Evolutionary conservation across 2,113 vertebrate species (phyloP).

Genomic region (Psammodynastes pulverulentus): DNA sequence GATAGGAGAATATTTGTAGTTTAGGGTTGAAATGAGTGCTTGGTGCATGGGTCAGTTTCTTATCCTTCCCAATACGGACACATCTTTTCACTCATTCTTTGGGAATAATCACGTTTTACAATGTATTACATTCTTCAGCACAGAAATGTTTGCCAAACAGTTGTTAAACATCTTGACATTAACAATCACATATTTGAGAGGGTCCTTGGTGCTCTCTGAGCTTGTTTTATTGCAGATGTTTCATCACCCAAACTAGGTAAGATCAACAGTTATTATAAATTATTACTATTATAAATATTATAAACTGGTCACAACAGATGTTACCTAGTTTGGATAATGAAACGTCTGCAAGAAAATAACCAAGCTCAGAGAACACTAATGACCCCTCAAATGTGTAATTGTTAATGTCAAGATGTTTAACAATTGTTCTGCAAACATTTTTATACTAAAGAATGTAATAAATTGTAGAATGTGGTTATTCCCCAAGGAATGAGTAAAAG

Average conservation of each 20-base stretch:
- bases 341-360: background rate
- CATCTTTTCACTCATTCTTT: background rate
- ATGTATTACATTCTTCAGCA: background rate
- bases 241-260: background rate
- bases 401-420: background rate
- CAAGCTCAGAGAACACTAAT: too few species aligned
- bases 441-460: background rate
- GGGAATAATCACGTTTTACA: background rate
- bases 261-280: background rate
- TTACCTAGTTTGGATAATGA: background rate
- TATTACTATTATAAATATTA: background rate
- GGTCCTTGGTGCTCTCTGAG: background rate
- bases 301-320: background rate
- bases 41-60: background rate
- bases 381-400: background rate
- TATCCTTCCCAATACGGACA: too few species aligned
- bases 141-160: background rate
- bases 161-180: background rate
- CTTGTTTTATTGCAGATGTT: background rate
- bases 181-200: background rate
- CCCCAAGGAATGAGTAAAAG: too few species aligned
- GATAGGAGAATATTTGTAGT: background rate
- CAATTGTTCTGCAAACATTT: background rate
- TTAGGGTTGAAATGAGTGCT: background rate
- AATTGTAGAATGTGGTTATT: background rate